These are phyloP conservation scores for Ephydatia muelleri DNA, from an alignment of 37 sponge, comb jelly and placozoan species.

Conservation along the genomic window DNA sequence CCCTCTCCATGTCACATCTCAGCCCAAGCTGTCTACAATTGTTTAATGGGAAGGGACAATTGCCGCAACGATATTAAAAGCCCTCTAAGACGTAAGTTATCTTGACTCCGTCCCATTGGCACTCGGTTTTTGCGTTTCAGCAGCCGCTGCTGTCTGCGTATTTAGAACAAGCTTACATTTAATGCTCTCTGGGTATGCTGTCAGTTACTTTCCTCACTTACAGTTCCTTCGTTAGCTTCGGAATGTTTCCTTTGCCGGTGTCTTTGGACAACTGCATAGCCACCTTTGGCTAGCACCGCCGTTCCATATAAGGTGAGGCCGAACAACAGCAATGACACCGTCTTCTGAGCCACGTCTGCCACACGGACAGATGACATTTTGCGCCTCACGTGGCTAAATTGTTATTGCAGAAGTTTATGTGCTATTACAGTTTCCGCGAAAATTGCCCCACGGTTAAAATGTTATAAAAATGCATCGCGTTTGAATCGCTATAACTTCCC, in stretches of 20 bases:
- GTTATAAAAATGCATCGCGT: no score
- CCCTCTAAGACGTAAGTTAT: not conserved
- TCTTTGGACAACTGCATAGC: constrained; percentile 48
- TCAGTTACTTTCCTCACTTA: not conserved
- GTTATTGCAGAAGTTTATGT: no score
- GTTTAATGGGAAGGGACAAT: not conserved
- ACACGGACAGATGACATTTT: constrained; percentile 37
- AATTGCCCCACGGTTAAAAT: no score
- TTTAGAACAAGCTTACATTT: not conserved
- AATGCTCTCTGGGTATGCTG: not conserved
- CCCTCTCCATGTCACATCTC: not conserved
- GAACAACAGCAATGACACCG: constrained; percentile 15
- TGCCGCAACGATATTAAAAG: no score
- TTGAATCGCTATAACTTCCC: no score
- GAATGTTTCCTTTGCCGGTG: constrained; percentile 25
- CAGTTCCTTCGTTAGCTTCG: not conserved
- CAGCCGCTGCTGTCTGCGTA: not conserved
- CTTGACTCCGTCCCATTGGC: not conserved
- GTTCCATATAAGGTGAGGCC: constrained; percentile 48
- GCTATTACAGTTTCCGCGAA: no score
- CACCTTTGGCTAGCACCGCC: constrained; percentile 31
- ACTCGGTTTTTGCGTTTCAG: not conserved
- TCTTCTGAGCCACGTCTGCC: constrained; percentile 49
- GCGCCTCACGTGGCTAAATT: not conserved
- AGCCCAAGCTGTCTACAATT: not conserved